These are phyloP conservation scores for Arrhopalites spinosus DNA, from an alignment of 2,888 invertebrate genomes.

Conservation along the genomic window DNA sequence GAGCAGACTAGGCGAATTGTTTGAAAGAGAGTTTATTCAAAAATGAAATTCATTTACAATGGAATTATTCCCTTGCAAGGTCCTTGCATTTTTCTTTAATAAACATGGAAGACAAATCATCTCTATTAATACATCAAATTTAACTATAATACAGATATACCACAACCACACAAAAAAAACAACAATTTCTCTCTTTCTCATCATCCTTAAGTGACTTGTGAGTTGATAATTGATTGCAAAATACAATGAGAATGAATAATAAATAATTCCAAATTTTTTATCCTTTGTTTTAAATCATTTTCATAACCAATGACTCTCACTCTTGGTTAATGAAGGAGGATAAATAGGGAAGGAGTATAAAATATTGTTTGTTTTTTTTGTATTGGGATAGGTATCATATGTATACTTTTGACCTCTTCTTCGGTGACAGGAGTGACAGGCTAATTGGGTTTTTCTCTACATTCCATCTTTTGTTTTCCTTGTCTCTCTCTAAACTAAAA, in stretches of 20 bases:
- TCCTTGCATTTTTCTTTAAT: slow-evolving; percentile 8
- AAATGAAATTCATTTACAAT: slow-evolving; percentile 25
- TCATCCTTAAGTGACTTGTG: not conserved
- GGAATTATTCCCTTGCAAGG: slow-evolving; percentile 20
- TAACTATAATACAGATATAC: not conserved
- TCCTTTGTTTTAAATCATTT: too few relatives aligned
- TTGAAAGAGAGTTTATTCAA: slow-evolving; percentile 24
- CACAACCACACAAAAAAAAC: not conserved
- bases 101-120: not conserved
- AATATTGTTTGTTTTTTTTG: too few relatives aligned
- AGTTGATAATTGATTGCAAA: slow-evolving; percentile 7
- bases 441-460: not conserved
- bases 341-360: too few relatives aligned
- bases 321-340: too few relatives aligned
- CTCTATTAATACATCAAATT: slow-evolving; percentile 19
- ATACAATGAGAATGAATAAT: not conserved
- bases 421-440: too few relatives aligned
- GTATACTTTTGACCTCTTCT: too few relatives aligned
- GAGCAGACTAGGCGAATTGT: slow-evolving; percentile 20
- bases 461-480: slow-evolving; percentile 7
- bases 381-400: too few relatives aligned
- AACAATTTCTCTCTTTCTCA: not conserved
- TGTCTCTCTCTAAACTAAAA: not conserved
- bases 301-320: too few relatives aligned
- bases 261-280: too few relatives aligned